phyloP scores from a whole-genome alignment of 2,797 vertebrate species.

The Melopsittacus undulatus region DNA sequence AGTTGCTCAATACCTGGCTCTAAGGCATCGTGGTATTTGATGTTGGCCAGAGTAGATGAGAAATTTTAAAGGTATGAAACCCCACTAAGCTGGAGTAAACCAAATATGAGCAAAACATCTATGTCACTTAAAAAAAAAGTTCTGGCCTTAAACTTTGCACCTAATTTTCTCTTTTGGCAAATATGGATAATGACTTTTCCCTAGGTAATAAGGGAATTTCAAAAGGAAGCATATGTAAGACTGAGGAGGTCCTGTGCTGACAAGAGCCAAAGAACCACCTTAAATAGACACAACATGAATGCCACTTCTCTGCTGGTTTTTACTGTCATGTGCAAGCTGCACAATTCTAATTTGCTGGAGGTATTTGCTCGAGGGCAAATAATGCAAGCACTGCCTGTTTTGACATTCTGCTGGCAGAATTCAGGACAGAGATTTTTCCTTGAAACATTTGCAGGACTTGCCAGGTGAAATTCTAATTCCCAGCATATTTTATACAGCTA shows the following conservation, averaged over 20 bases:
- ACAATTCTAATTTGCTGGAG: not conserved
- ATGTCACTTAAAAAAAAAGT: not conserved
- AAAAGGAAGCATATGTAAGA: not conserved
- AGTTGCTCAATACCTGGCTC: not conserved
- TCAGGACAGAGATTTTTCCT: not conserved
- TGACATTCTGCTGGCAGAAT: not conserved
- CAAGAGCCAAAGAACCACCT: not conserved
- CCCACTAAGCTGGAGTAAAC: not conserved
- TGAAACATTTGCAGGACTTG: not conserved
- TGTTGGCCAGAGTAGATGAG: not conserved
- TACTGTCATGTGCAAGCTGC: not conserved
- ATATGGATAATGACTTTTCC: not conserved
- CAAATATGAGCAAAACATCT: not conserved
- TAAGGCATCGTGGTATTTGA: not conserved
- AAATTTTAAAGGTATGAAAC: not conserved
- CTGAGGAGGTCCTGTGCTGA: not conserved
- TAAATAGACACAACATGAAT: not conserved
- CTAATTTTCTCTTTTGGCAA: not conserved
- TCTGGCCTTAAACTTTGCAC: not conserved
- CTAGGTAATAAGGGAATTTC: not conserved
- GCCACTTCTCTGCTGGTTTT: not conserved
- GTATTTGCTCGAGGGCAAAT: not conserved
- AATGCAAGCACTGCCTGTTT: not conserved
- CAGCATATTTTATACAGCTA: not conserved
- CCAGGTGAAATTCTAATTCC: constrained; percentile 31